Base-by-base conservation (phyloP, 1,140 invertebrate genomes). In the Trichoplusia ni region DNA sequence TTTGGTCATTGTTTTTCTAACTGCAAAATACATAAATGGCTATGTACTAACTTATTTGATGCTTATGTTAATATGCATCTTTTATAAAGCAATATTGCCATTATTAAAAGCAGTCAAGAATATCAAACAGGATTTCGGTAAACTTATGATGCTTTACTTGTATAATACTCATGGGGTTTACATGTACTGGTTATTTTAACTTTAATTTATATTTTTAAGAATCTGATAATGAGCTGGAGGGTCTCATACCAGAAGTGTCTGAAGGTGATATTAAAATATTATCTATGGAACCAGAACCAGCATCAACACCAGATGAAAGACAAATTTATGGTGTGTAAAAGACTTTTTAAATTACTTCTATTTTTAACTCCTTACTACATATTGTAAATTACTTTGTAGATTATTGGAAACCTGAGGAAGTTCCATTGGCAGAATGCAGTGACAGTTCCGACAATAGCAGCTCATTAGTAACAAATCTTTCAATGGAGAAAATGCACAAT, bases 391-490 rank as follows among this genome's bases (percentile, higher is more conserved):
- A 35, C 51, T 51, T 73, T 80, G 6, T 53, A 90, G 88, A 90
- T 75, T 84, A 79, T 65, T 90, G 84, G 86, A 86, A 88, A 70
- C 88, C 88, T 49, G 79, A 81, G 33, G 88, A 90, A 68, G 46
- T 86, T 31, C 76, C 82, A 7, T 59, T 84, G 14, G 87, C 85
- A 60, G 86, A 90, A 67, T 76, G 47, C 18, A 90, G 86, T 82
- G 88, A 90, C 53, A 88, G 84, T 77, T 90, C 87, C 54, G 85
- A 89, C 40, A 86, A 86, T 54, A 90, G 84, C 58, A 88, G 80
- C 70, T 90, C 87, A 53, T 64, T 90, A 68, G 84, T 79, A 38
- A 88, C 82, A 40, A 90, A 86, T 71, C 71, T 90, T 29, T 86
- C 86, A 42, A 82, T 84, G 47, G 84, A 90, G 58, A 89, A 84